Conservation (phyloP, 2,888 invertebrate genomes). For the Tryphoninae sp. region DNA sequence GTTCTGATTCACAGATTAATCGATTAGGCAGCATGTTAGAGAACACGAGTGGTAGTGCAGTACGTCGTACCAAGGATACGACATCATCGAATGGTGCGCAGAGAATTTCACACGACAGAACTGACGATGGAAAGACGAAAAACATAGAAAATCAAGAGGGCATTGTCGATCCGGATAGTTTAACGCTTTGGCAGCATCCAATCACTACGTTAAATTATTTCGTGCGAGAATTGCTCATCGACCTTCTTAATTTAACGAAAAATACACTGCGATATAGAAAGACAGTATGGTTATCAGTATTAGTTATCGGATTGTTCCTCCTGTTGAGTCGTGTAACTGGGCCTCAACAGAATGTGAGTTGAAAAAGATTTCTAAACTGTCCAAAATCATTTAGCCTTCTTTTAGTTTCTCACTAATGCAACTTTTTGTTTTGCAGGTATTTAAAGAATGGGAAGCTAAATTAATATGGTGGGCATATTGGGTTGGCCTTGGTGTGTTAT, state of each 20-base stretch:
- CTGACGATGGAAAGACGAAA: conserved; percentile 53
- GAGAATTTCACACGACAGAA: conserved; percentile 58
- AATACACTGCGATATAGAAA: conserved; percentile 76
- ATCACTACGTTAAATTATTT: conserved; percentile 79
- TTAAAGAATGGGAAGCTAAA: conserved; percentile 79
- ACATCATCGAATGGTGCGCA: conserved; percentile 72
- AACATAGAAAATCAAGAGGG: conserved; percentile 60
- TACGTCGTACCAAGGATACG: conserved; percentile 75
- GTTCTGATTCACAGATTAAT: conserved; percentile 72
- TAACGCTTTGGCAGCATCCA: conserved; percentile 79
- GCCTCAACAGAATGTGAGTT: conserved; percentile 78
- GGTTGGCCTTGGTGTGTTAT: conserved; percentile 96
- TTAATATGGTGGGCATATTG: conserved; percentile 93
- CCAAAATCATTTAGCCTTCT: neutral
- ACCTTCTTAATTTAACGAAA: conserved; percentile 75
- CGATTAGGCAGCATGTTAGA: conserved; percentile 75
- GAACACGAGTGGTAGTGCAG: conserved; percentile 70
- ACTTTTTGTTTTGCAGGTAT: conserved; percentile 68
- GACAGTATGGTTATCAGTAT: conserved; percentile 75
- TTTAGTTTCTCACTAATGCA: neutral
- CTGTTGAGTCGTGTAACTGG: conserved; percentile 76
- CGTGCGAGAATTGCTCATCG: conserved; percentile 77
- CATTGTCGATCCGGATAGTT: conserved; percentile 75
- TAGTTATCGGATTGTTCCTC: conserved; percentile 75
- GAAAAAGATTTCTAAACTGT: too few relatives aligned